A percentile compares a stretch with the other conserved stretches of the same genome.
These are phyloP conservation scores for Sicus ferrugineus DNA, from an alignment of 2,888 invertebrate species.

Conservation along the genomic window DNA sequence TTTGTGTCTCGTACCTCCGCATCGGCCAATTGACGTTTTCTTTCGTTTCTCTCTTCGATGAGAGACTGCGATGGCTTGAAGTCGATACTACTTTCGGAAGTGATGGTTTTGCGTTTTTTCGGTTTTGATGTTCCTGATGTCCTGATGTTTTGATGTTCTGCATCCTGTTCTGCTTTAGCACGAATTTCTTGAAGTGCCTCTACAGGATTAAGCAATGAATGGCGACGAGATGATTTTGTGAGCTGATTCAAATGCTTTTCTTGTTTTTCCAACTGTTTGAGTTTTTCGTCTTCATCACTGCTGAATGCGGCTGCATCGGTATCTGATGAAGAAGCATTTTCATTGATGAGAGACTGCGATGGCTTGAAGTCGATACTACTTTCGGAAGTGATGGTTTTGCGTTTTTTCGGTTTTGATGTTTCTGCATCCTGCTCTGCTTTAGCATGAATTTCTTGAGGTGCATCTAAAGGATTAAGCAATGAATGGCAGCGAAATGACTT, in stretches of 20 bases:
- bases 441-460: neutral
- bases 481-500: neutral
- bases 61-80: constrained; percentile 54
- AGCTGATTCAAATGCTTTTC: neutral
- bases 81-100: too few relatives aligned
- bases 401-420: too few relatives aligned
- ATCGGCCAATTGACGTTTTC: constrained; percentile 37
- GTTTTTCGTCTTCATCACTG: constrained; percentile 12
- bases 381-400: too few relatives aligned
- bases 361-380: constrained; percentile 44
- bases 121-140: too few relatives aligned
- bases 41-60: constrained; percentile 44
- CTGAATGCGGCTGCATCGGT: neutral
- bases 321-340: neutral
- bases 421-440: neutral
- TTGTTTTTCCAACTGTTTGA: neutral
- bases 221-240: neutral
- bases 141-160: too few relatives aligned
- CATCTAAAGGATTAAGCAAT: neutral
- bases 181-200: neutral
- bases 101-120: too few relatives aligned
- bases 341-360: constrained; percentile 56
- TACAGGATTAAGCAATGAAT: neutral
- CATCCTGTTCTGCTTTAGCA: neutral
- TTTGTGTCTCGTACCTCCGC: constrained; percentile 44